Percentiles rank a stretch among this genome's conserved stretches.
phyloP scores from a whole-genome alignment of 2,113 vertebrate species.

The Bambusicola thoracicus region DNA sequence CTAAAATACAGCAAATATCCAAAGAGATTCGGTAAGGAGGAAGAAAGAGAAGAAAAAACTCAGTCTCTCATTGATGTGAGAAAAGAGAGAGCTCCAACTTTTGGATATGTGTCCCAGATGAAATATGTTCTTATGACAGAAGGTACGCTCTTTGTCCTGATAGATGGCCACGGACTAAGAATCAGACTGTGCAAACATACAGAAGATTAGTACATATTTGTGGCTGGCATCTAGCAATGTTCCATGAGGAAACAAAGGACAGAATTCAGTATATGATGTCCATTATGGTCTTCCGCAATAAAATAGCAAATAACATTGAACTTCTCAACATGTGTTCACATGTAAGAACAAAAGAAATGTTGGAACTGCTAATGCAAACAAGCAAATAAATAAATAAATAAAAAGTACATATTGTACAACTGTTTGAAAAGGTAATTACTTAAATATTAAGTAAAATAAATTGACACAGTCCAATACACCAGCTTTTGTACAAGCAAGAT shows the following conservation, averaged over 20 bases:
- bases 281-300: not conserved
- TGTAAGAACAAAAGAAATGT: not conserved
- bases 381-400: not conserved
- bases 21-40: not conserved
- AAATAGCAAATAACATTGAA: not conserved
- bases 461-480: fast-evolving
- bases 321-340: not conserved
- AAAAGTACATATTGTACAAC: fast-evolving
- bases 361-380: fast-evolving
- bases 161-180: not conserved
- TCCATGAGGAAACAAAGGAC: not conserved
- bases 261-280: not conserved
- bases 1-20: not conserved
- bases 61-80: not conserved
- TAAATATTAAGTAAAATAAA: not conserved
- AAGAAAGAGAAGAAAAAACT: not conserved
- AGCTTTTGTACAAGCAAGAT: fast-evolving
- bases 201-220: not conserved
- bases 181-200: not conserved
- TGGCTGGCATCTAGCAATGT: not conserved
- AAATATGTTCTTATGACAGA: not conserved
- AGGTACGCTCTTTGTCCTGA: not conserved
- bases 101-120: not conserved
- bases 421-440: not conserved
- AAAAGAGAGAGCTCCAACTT: not conserved